Evolutionary conservation across 2,113 vertebrate genomes (phyloP).

Genomic region (Talpa occidentalis): DNA sequence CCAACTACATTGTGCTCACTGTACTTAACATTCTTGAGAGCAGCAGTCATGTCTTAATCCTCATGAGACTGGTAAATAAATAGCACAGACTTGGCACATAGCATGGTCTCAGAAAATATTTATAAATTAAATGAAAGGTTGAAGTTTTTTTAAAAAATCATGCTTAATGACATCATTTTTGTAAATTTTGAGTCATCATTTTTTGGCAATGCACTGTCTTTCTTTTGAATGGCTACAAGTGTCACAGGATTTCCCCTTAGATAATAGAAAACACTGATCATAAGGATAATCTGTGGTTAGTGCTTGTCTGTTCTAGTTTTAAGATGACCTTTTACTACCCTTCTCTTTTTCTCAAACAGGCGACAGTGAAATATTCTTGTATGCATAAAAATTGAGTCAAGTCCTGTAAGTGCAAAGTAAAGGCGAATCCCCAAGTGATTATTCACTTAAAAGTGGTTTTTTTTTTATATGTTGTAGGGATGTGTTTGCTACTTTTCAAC

Average conservation of each 20-base stretch:
- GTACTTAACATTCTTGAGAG: background rate
- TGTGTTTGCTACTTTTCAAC: conserved; percentile 92
- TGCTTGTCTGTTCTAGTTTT: background rate
- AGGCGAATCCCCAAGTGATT: background rate
- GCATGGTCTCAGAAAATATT: background rate
- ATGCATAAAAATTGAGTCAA: background rate
- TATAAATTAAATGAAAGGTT: background rate
- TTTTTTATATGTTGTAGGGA: conserved; percentile 82
- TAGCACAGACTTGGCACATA: background rate
- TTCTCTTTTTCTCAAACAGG: background rate
- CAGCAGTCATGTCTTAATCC: background rate
- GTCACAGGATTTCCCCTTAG: background rate
- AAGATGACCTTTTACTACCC: background rate
- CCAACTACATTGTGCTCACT: background rate
- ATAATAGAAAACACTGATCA: background rate
- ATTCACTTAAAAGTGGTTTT: conserved; percentile 35
- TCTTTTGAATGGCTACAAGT: background rate
- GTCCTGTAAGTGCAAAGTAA: background rate
- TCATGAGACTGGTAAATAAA: background rate
- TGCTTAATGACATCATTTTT: background rate
- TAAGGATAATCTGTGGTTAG: background rate
- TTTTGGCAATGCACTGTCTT: background rate
- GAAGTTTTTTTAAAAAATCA: background rate
- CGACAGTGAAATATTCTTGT: background rate
- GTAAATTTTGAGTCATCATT: background rate